Evolutionary conservation across 2,888 invertebrate genomes (phyloP), one percentile per base, ranked within the genome.

Genomic region (Lasius platythorax): DNA sequence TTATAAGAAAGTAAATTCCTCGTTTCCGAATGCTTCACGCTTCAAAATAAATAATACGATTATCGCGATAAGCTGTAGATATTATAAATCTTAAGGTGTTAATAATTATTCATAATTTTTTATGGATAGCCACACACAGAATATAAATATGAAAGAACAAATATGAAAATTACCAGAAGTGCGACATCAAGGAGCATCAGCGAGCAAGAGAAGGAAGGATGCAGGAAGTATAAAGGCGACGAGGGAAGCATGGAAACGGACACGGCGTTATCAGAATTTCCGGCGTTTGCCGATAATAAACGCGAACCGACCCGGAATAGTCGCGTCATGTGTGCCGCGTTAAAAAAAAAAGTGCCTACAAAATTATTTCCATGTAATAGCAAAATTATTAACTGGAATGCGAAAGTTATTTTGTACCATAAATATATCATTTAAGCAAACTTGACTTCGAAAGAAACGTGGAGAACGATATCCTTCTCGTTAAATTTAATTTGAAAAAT

Each of bases 231-330:
- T 64, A 84, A 61, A 67, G 67, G 72, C 63, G 76, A 82, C 87
- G 85, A 88, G 87, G 86, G 76, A 84, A 89, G 89, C 87, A 90
- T 89, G 89, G 86, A 88, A 90, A 89, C 89, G 91, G 91, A 93
- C 91, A 92, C 81, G 88, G 85, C 84, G 87, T 93, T 93, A 93
- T 94, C 93, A 79, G 89, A 85, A 79, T 87, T 93, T 93, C 93
- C 93, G 93, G 91, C 83, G 89, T 88, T 89, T 84, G 81, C 88
- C 89, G 93, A 93, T 93, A 93, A 92, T 86, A 85, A 23, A 86
- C 70, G 67, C 83, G 81, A 33, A 40, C n/a, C 78, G n/a, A 64
- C 30, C 53, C 5, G n/a, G 64, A 53, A n/a, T n/a, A 46, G 53
- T 40, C 82, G 43, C 40, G 23, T 18, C 46, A 61, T 61, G 78